phyloP scores from a whole-genome alignment of 1,140 invertebrate species.

The Saccostrea echinata region DNA sequence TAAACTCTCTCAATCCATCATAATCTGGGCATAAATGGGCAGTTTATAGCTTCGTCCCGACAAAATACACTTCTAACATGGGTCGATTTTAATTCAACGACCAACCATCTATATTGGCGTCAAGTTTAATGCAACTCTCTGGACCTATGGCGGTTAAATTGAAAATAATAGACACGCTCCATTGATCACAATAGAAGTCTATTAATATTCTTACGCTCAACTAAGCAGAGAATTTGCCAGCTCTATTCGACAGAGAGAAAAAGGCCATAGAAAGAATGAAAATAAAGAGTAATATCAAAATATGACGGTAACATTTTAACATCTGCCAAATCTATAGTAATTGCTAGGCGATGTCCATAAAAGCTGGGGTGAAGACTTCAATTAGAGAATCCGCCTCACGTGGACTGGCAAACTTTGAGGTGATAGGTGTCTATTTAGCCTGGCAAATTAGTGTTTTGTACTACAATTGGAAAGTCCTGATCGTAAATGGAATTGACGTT shows the following conservation, averaged over 20 bases:
- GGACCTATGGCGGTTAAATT: slow-evolving; percentile 26
- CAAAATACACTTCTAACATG: neutral
- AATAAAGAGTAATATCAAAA: slow-evolving; percentile 19
- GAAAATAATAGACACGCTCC: slow-evolving; percentile 36
- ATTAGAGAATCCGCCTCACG: slow-evolving; percentile 19
- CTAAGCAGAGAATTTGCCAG: slow-evolving; percentile 20
- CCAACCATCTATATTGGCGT: slow-evolving; percentile 21
- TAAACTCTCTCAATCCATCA: neutral
- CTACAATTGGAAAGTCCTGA: neutral
- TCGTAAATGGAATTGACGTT: neutral
- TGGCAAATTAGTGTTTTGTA: neutral
- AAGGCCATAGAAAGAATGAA: slow-evolving; percentile 14
- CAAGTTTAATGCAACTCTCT: slow-evolving; percentile 28
- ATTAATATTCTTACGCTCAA: slow-evolving; percentile 39
- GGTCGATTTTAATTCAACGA: slow-evolving; percentile 19
- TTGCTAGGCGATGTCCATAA: slow-evolving; percentile 1
- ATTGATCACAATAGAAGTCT: slow-evolving; percentile 37
- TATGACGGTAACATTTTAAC: slow-evolving; percentile 37
- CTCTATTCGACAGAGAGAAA: neutral
- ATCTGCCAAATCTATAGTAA: slow-evolving; percentile 27
- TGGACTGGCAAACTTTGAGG: neutral
- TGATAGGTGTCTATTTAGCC: slow-evolving; percentile 1
- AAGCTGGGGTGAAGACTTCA: slow-evolving; percentile 1
- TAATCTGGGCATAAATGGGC: slow-evolving; percentile 16
- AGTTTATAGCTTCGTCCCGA: neutral